Percentiles rank a stretch among this genome's conserved stretches.
Conservation (phyloP, 2,797 vertebrate species). For the Falco columbarius region DNA sequence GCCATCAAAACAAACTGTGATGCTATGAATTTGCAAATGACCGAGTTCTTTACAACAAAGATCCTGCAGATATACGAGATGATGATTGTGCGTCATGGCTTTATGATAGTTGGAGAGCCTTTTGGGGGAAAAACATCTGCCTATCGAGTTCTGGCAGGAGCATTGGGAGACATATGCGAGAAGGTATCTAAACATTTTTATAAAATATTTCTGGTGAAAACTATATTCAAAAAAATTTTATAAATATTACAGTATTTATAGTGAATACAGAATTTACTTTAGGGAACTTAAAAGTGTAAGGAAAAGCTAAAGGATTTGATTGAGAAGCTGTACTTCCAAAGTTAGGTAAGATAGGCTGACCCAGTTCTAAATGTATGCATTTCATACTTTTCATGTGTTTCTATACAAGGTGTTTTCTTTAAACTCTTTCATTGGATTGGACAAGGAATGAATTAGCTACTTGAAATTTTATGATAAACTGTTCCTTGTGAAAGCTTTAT, state of each 20-base stretch:
- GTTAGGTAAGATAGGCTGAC: background rate
- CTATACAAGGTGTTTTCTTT: background rate
- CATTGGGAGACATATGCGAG: slow-evolving; percentile 83
- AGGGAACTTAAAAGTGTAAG: background rate
- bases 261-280: background rate
- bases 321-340: background rate
- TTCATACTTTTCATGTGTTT: background rate
- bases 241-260: background rate
- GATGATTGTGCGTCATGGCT: slow-evolving; percentile 93
- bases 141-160: slow-evolving; percentile 86
- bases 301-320: background rate
- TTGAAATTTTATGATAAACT: background rate
- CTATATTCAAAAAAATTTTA: background rate
- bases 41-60: slow-evolving; percentile 85
- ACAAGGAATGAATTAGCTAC: background rate
- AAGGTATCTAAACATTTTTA: slow-evolving; percentile 75
- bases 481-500: background rate
- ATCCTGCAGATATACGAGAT: slow-evolving; percentile 92
- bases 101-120: slow-evolving; percentile 93
- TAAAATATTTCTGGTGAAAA: background rate
- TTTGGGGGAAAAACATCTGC: slow-evolving; percentile 91
- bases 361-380: background rate
- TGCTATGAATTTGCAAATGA: slow-evolving; percentile 90
- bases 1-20: slow-evolving; percentile 84
- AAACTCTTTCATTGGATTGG: background rate